A percentile compares a stretch with the other conserved stretches of the same genome.
Evolutionary conservation across 2,888 invertebrate genomes (phyloP).

Genomic region (Carterocephalus palaemon): DNA sequence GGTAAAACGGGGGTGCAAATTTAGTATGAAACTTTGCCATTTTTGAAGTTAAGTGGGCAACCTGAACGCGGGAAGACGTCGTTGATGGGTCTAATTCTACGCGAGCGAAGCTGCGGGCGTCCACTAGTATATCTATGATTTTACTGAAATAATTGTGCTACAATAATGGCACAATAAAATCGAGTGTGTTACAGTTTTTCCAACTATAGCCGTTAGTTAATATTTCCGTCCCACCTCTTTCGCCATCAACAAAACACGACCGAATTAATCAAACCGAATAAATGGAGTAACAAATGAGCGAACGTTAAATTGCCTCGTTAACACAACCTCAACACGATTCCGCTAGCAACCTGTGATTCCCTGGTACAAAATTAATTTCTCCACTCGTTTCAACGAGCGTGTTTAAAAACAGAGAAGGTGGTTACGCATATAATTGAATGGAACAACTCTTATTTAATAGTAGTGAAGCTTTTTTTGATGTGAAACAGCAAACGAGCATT

Average conservation of each 20-base stretch:
- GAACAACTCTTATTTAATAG: too few relatives aligned
- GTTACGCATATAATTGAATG: background rate
- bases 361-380: conserved; percentile 1
- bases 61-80: too few relatives aligned
- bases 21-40: too few relatives aligned
- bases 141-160: background rate
- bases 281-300: too few relatives aligned
- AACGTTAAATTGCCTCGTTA: background rate
- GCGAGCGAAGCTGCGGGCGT: too few relatives aligned
- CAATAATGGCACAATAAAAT: background rate
- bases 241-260: background rate
- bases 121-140: too few relatives aligned
- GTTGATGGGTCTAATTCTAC: too few relatives aligned
- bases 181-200: background rate
- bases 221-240: background rate
- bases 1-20: too few relatives aligned
- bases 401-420: conserved; percentile 10
- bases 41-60: too few relatives aligned
- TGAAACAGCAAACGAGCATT: too few relatives aligned
- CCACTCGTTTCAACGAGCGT: background rate
- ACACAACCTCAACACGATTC: background rate
- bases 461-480: too few relatives aligned
- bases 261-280: background rate
- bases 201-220: background rate
- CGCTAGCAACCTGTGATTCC: background rate